Evolutionary conservation across 2,113 vertebrate genomes (phyloP).

Genomic region (Australoheros scitulus): DNA sequence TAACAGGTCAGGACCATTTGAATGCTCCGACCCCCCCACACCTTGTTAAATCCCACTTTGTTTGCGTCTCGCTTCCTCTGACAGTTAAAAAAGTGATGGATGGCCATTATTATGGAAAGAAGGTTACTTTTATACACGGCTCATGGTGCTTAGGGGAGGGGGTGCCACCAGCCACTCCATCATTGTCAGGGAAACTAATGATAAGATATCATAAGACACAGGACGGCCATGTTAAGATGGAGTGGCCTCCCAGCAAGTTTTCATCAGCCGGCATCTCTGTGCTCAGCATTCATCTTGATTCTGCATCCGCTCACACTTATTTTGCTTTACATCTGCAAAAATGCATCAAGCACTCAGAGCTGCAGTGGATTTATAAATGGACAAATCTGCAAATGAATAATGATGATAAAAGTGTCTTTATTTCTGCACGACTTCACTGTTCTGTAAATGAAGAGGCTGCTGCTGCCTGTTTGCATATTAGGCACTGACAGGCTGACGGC

Average conservation of each 20-base stretch:
- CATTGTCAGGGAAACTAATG: constrained; percentile 82
- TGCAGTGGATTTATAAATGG: constrained; percentile 30
- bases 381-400: constrained; percentile 40
- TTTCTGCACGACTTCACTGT: constrained; percentile 34
- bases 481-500: not conserved
- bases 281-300: constrained; percentile 77
- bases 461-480: not conserved
- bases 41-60: constrained; percentile 62
- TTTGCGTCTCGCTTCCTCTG: constrained; percentile 54
- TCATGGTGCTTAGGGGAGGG: constrained; percentile 45
- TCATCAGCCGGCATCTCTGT: constrained; percentile 54
- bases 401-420: constrained; percentile 49
- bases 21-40: constrained; percentile 24
- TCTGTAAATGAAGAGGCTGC: not conserved
- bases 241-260: constrained; percentile 57
- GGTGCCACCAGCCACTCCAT: constrained; percentile 66
- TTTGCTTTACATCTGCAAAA: constrained; percentile 57
- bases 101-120: constrained; percentile 82
- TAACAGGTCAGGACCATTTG: constrained; percentile 53
- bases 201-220: constrained; percentile 83
- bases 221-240: constrained; percentile 75
- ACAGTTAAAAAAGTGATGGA: constrained; percentile 79
- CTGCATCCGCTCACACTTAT: constrained; percentile 67
- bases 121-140: constrained; percentile 81
- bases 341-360: constrained; percentile 46